Evolutionary conservation across 2,113 vertebrate species (phyloP), one percentile per base, ranked within the genome.

Genomic region (Ptychochromis oligacanthus): DNA sequence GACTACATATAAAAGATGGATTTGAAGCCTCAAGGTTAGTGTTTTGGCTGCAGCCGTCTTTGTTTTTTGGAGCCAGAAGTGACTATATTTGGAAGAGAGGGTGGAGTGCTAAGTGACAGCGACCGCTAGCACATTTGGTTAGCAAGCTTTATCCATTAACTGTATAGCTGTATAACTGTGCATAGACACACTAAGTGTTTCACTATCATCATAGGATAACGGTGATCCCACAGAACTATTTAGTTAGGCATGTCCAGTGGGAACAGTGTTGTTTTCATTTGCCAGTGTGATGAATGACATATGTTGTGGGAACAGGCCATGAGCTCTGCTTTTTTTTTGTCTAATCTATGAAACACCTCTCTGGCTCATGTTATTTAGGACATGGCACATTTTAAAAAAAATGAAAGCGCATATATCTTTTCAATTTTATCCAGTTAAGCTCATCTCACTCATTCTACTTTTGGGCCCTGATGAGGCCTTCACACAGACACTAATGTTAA

Each of bases 291-390:
- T 17, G 46, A 46, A 49, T 13, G 4, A 43, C 2, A 1, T 43
- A 12, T 43, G 40, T 43, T 43, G 12, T 12, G 4, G 12, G 40
- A 43, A 52, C 18, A 43, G 62, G 40, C 24, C 43, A 52, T 13
- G 52, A 52, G 24, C 5, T 43, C 24, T 70, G 24, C 0, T 61
- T 34, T 61, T n/a, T n/a, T 60, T n/a, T 22, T 17, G 10, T 1
- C 28, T 10, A 70, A 24, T 76, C 65, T 57, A 36, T 54, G 52
- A 79, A 87, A 82, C 79, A 59, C 36, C 76, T 85, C 65, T 81
- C 75, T 77, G 49, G 15, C 34, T 77, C 24, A 24, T 64, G 10
- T 22, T 67, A 61, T 83, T 77, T 1, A 54, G 20, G 1, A 17
- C 43, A 38, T 43, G 8, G 36, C 43, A 77, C 58, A 85, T 62